phyloP scores from a whole-genome alignment of 2,113 vertebrate species.

The Forbesichthys agassizii region DNA sequence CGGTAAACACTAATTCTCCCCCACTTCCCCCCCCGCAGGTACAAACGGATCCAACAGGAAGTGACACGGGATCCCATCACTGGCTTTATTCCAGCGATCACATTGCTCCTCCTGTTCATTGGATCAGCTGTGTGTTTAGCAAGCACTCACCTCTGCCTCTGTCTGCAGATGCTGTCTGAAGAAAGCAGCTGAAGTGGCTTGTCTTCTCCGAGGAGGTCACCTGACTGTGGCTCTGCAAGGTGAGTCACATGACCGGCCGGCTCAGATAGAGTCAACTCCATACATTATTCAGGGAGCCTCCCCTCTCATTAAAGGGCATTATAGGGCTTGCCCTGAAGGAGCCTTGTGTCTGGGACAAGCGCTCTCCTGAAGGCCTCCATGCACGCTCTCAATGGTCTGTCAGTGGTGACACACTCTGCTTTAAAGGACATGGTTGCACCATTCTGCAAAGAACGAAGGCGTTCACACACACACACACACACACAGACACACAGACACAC shows the following conservation, averaged over 20 bases:
- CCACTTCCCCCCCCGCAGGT: not conserved
- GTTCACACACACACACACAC: too few species aligned
- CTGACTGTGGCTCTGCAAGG: slow-evolving; percentile 91
- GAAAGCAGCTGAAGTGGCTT: slow-evolving; percentile 85
- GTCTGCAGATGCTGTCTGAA: slow-evolving; percentile 82
- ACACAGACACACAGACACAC: too few species aligned
- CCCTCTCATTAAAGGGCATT: slow-evolving; percentile 51
- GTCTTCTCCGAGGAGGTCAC: slow-evolving; percentile 80
- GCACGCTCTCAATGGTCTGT: slow-evolving; percentile 23
- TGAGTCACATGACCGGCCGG: slow-evolving; percentile 64
- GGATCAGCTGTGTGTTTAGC: not conserved
- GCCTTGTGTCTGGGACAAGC: slow-evolving; percentile 20
- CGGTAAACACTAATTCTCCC: too few species aligned
- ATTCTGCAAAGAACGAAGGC: too few species aligned
- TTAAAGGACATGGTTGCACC: too few species aligned
- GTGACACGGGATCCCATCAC: too few species aligned
- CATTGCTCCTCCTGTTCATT: too few species aligned
- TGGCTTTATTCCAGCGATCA: too few species aligned
- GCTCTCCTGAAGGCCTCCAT: slow-evolving; percentile 34
- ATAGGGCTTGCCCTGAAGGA: slow-evolving; percentile 39
- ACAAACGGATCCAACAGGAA: too few species aligned
- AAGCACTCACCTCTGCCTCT: not conserved
- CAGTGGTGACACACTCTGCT: too few species aligned
- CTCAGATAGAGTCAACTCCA: slow-evolving; percentile 47
- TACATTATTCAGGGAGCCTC: slow-evolving; percentile 57